phyloP scores from a whole-genome alignment of 2,113 vertebrate genomes.

The Cheilinus undulatus region DNA sequence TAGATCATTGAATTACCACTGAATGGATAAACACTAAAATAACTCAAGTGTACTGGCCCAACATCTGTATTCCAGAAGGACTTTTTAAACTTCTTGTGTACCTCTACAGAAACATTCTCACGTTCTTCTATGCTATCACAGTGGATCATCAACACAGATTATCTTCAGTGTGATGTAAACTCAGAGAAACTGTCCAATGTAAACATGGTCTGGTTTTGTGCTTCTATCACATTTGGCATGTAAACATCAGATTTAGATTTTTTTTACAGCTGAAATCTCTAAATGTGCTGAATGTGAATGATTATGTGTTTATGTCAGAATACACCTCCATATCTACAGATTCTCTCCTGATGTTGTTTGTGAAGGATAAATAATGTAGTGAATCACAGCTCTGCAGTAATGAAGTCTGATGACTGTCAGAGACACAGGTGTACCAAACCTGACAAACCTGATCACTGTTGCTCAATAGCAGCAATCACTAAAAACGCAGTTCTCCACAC shows the following conservation, averaged over 20 bases:
- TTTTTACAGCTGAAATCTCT: neutral
- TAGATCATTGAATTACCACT: no score
- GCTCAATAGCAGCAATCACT: neutral
- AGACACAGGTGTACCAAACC: conserved; percentile 1
- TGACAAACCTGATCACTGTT: conserved; percentile 22
- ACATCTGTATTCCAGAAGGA: neutral
- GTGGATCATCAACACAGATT: neutral
- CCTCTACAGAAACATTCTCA: neutral
- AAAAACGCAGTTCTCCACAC: neutral
- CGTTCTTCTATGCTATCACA: neutral
- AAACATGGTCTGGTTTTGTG: neutral
- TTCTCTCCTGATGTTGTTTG: no score
- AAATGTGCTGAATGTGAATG: no score
- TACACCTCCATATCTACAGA: no score
- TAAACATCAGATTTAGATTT: neutral
- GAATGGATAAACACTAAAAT: no score
- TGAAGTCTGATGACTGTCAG: neutral
- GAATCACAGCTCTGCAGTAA: neutral
- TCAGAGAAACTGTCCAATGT: neutral
- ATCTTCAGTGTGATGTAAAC: neutral
- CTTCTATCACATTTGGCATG: neutral
- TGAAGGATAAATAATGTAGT: neutral
- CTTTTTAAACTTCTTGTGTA: neutral
- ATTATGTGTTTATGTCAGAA: no score
- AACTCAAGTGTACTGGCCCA: no score